phyloP scores from a whole-genome alignment of 1,140 invertebrate genomes.

The Ganaspis sp. region DNA sequence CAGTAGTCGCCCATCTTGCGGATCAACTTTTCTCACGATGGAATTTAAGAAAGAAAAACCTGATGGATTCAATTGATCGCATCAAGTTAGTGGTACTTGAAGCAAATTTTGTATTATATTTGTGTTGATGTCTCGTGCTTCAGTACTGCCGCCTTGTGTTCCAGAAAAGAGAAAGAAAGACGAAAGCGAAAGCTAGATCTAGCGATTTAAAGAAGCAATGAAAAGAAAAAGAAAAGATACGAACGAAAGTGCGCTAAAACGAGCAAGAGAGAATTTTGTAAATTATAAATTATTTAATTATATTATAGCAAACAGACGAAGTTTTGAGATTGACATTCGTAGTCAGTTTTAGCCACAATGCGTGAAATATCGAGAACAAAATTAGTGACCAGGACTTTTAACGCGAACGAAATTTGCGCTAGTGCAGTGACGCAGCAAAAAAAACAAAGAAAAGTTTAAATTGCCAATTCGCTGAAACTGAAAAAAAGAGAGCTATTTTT shows the following conservation, averaged over 20 bases:
- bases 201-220: background rate
- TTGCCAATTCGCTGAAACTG: constrained; percentile 53
- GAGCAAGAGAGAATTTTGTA: constrained; percentile 51
- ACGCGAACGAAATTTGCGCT: constrained; percentile 43
- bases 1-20: background rate
- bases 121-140: constrained; percentile 57
- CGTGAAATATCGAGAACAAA: constrained; percentile 48
- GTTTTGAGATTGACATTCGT: constrained; percentile 54
- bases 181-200: constrained; percentile 34
- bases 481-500: constrained; percentile 1
- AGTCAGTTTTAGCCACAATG: constrained; percentile 52
- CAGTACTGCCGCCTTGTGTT: constrained; percentile 64
- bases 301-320: constrained; percentile 60
- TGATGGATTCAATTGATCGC: constrained; percentile 35
- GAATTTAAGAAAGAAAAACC: constrained; percentile 9
- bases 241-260: constrained; percentile 13
- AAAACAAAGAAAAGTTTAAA: background rate
- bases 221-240: background rate
- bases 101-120: constrained; percentile 65
- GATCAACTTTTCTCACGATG: background rate
- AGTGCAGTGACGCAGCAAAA: constrained; percentile 56
- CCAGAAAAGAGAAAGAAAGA: constrained; percentile 47
- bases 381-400: constrained; percentile 43
- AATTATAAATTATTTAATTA: constrained; percentile 72
- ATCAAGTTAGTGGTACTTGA: constrained; percentile 58